Evolutionary conservation across 2,888 invertebrate genomes (phyloP), one percentile per base, ranked within the genome.

Genomic region (Saturnia japonica): DNA sequence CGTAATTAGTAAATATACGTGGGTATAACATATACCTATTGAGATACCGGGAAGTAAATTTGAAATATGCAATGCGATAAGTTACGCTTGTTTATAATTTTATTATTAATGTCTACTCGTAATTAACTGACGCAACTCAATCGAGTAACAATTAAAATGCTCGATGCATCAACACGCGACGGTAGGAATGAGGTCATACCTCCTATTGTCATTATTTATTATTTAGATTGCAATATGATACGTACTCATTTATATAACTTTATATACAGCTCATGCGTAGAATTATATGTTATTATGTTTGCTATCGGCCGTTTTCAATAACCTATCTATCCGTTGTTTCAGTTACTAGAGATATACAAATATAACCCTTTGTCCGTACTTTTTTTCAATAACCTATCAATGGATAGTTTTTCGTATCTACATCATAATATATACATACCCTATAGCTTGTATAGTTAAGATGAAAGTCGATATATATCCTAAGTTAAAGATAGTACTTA

Each of bases 101-200:
- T 60, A 60, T 60, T 60, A 60, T 60, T 64, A 64, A 67, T 70
- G 70, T 73, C 72, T 70, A 69, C 66, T 72, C 73, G 76, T 75
- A 77, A 77, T 77, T 78, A 75, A 78, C 77, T 81, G 80, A 82
- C 79, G 81, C 82, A 82, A 81, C 74, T 72, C 68, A 68, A 71
- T 68, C 70, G 70, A 16, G 70, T 72, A 81, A 81, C 77, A 85
- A 87, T 88, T 86, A 86, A 81, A 84, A 87, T 87, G 82, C 85
- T 72, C 72, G 72, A 75, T 78, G 82, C 83, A 82, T 85, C 79
- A 77, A 77, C 78, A 75, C 71, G 78, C 77, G 81, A 82, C 79
- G 80, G 82, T 80, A 72, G 80, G 75, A 87, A 86, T 87, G 88
- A 88, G 87, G 87, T 87, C 88, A 86, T 79, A 72, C 77, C 73